phyloP scores from a whole-genome alignment of 2,888 invertebrate species.

The Perdita meconis region DNA sequence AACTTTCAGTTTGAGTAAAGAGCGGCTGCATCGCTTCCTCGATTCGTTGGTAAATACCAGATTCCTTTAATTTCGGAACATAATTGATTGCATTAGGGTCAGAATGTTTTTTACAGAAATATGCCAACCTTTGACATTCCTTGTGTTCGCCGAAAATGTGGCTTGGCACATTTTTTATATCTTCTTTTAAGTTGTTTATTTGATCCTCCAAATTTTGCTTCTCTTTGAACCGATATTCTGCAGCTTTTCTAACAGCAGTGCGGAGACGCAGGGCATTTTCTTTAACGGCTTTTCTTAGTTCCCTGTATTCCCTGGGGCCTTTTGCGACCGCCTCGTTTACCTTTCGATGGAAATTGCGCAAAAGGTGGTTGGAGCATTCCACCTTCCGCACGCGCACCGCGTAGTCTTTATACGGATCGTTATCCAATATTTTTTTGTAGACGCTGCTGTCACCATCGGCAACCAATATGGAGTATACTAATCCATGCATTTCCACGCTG shows the following conservation, averaged over 20 bases:
- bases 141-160: constrained; percentile 26
- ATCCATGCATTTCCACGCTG: constrained; percentile 56
- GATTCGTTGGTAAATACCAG: not conserved
- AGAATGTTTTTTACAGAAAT: too few species aligned
- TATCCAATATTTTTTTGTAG: constrained; percentile 62
- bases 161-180: constrained; percentile 19
- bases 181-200: constrained; percentile 6
- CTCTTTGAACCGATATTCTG: not conserved
- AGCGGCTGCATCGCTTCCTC: constrained; percentile 14
- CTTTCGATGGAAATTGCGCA: constrained; percentile 56
- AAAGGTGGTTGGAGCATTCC: constrained; percentile 31
- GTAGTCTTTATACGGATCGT: not conserved
- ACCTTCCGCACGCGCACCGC: constrained; percentile 8
- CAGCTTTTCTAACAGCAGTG: not conserved
- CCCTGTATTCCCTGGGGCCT: not conserved
- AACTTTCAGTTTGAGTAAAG: not conserved
- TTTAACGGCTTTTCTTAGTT: not conserved
- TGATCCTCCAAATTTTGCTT: not conserved
- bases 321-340: not conserved
- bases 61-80: not conserved
- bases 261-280: not conserved
- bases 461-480: constrained; percentile 41
- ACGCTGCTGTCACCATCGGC: too few species aligned
- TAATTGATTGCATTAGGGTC: not conserved
- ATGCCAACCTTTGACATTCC: too few species aligned